A percentile compares a stretch with the other conserved stretches of the same genome.
phyloP scores from a whole-genome alignment of 2,888 invertebrate genomes.

The Epistrophe eligans region DNA sequence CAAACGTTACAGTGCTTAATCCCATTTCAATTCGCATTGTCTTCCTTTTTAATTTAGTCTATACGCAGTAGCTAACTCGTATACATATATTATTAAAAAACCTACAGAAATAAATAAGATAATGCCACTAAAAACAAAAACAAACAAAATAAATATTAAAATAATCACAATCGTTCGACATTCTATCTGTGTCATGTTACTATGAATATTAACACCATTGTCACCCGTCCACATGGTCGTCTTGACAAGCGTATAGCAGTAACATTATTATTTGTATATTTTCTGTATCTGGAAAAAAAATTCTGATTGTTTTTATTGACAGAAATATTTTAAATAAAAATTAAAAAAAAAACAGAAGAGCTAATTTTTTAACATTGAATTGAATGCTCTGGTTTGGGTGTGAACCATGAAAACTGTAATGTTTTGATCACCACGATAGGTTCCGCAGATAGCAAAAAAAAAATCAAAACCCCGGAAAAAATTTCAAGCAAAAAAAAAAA shows the following conservation, averaged over 20 bases:
- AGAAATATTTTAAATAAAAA: background rate
- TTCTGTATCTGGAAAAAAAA: slow-evolving; percentile 11
- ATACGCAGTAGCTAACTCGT: background rate
- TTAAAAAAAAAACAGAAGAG: background rate
- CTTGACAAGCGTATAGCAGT: background rate
- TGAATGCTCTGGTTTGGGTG: background rate
- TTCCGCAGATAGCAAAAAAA: background rate
- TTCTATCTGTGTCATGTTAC: slow-evolving; percentile 32
- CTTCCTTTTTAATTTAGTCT: too few relatives aligned
- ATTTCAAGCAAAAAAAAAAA: background rate
- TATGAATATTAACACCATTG: slow-evolving; percentile 23
- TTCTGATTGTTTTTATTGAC: slow-evolving; percentile 11
- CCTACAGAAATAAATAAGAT: background rate
- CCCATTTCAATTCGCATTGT: too few relatives aligned
- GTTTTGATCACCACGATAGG: slow-evolving; percentile 11
- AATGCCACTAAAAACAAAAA: background rate
- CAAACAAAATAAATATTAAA: background rate
- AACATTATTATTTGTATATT: slow-evolving; percentile 18
- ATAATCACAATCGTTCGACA: slow-evolving; percentile 18
- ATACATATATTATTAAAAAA: background rate
- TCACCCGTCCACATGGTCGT: slow-evolving; percentile 35
- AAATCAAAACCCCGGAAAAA: slow-evolving; percentile 23
- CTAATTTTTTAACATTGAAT: background rate
- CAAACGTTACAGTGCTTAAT: too few relatives aligned
- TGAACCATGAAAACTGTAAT: background rate